These are phyloP conservation scores for Alouatta palliata DNA, from an alignment of 2,113 vertebrate genomes.

Conservation along the genomic window DNA sequence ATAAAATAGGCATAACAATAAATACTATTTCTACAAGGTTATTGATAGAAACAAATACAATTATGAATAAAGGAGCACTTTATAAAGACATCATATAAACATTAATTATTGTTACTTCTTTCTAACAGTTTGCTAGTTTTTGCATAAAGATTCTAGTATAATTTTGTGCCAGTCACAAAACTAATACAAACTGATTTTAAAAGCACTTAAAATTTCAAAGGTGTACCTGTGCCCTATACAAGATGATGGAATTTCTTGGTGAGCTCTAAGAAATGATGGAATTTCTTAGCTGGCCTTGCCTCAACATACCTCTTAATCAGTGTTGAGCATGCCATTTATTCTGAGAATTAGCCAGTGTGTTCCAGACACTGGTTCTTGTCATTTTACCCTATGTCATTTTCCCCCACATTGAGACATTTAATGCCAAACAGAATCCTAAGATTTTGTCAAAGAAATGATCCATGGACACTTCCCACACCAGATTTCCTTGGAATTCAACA, in stretches of 20 bases:
- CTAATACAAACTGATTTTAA: constrained; percentile 23
- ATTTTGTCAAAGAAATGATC: not conserved
- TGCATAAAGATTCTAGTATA: not conserved
- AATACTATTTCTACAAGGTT: not conserved
- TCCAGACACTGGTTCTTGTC: not conserved
- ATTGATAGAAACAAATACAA: not conserved
- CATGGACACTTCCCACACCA: not conserved
- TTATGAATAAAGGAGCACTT: not conserved
- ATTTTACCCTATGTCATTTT: not conserved
- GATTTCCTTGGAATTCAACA: not conserved
- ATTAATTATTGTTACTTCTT: not conserved
- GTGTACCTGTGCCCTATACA: not conserved
- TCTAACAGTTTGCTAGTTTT: not conserved
- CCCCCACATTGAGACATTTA: not conserved
- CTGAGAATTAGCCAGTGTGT: not conserved
- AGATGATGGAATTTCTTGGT: not conserved
- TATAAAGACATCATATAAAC: constrained; percentile 1
- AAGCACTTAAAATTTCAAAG: not conserved
- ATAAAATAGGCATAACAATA: not conserved
- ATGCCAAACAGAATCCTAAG: not conserved
- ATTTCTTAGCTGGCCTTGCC: not conserved
- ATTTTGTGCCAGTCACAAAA: not conserved
- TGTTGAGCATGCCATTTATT: not conserved
- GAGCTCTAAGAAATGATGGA: not conserved
- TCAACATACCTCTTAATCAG: not conserved